A percentile compares a stretch with the other conserved stretches of the same genome.
phyloP scores from a whole-genome alignment of 1,140 invertebrate genomes.

The Brachionus rubens region DNA sequence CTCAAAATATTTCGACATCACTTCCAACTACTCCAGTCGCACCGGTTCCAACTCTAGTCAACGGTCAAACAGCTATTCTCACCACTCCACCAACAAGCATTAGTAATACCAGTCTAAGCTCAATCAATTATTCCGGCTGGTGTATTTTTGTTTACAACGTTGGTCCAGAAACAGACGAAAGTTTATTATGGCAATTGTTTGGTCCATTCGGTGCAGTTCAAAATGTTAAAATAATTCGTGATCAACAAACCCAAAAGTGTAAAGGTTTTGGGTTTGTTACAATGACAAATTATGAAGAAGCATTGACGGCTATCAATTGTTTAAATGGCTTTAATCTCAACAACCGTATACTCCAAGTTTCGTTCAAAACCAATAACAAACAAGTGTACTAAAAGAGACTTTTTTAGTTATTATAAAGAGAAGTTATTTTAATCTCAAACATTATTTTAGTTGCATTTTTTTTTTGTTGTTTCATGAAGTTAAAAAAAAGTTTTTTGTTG shows the following conservation, averaged over 20 bases:
- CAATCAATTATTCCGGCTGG: slow-evolving; percentile 64
- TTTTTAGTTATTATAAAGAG: slow-evolving; percentile 32
- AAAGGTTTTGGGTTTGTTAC: slow-evolving; percentile 99
- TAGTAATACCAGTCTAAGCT: slow-evolving; percentile 37
- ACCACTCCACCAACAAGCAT: slow-evolving; percentile 27
- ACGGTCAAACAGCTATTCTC: neutral
- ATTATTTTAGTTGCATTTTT: slow-evolving; percentile 22
- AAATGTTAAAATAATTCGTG: slow-evolving; percentile 89
- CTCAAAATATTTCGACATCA: neutral
- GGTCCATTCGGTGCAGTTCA: slow-evolving; percentile 97
- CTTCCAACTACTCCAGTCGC: slow-evolving; percentile 25
- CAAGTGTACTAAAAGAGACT: slow-evolving; percentile 23
- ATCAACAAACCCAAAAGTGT: slow-evolving; percentile 96
- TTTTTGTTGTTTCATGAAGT: neutral
- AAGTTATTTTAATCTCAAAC: slow-evolving; percentile 21
- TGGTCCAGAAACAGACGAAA: slow-evolving; percentile 95
- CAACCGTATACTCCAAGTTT: slow-evolving; percentile 94
- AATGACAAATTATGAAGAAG: slow-evolving; percentile 99
- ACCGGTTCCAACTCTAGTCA: neutral
- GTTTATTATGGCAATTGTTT: slow-evolving; percentile 96
- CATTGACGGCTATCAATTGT: slow-evolving; percentile 91
- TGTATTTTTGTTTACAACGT: slow-evolving; percentile 99
- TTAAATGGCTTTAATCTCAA: slow-evolving; percentile 95
- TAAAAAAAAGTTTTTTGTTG: slow-evolving; percentile 13
- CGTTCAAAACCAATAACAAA: slow-evolving; percentile 73